These are phyloP conservation scores for Nesogale talazaci DNA, from an alignment of 2,113 vertebrate species.

Conservation along the genomic window DNA sequence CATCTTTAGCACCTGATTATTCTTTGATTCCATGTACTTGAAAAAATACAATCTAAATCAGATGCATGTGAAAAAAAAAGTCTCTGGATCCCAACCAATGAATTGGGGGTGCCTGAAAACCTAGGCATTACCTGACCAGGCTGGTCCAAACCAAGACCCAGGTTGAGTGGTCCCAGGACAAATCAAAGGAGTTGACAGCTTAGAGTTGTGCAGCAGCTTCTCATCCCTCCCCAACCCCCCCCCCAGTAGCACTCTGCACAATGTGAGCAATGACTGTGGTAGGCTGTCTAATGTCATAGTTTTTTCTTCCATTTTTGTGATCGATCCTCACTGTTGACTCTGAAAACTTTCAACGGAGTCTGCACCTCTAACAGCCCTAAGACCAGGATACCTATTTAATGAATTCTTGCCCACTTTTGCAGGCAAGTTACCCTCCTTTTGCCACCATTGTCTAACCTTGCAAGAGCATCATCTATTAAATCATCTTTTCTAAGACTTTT, in stretches of 20 bases:
- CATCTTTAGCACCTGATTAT: slow-evolving; percentile 27
- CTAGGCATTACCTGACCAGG: slow-evolving; percentile 25
- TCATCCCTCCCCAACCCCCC: slow-evolving; percentile 27
- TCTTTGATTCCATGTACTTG: slow-evolving; percentile 10
- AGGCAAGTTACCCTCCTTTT: no score
- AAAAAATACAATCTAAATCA: slow-evolving; percentile 55
- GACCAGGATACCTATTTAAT: no score
- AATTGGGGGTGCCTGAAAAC: slow-evolving; percentile 24
- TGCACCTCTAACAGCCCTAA: no score
- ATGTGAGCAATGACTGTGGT: slow-evolving; percentile 5
- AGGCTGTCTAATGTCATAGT: background rate
- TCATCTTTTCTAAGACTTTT: no score
- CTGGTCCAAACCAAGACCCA: slow-evolving; percentile 15
- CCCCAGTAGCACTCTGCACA: background rate
- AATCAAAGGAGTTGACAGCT: slow-evolving; percentile 26
- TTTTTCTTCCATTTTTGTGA: background rate
- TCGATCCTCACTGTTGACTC: no score
- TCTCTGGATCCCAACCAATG: background rate
- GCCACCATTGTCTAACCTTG: no score
- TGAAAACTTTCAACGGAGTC: no score
- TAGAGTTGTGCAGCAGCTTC: background rate
- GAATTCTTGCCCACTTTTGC: no score
- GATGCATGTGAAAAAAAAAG: slow-evolving; percentile 48
- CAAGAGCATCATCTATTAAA: no score
- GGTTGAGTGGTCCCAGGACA: slow-evolving; percentile 17